These are phyloP conservation scores for Pagetopsis macropterus DNA, from an alignment of 2,797 vertebrate genomes.

Conservation along the genomic window DNA sequence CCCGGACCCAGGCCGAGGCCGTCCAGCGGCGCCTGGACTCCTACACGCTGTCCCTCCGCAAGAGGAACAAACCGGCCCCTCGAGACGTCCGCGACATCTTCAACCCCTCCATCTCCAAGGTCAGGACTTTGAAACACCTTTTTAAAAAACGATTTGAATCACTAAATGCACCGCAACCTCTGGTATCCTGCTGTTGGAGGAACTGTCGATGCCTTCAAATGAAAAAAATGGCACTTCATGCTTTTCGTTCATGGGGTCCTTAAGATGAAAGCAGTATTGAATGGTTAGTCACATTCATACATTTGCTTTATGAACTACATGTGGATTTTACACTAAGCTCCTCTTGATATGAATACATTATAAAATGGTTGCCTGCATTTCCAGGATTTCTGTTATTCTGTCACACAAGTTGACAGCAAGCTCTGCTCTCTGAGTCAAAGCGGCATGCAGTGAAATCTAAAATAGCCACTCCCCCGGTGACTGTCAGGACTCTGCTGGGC, in stretches of 20 bases:
- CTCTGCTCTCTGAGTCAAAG: not conserved
- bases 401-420: not conserved
- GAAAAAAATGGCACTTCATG: too few relatives aligned
- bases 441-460: slow-evolving; percentile 19
- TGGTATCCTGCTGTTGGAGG: not conserved
- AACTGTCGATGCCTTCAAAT: not conserved
- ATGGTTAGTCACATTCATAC: too few relatives aligned
- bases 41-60: slow-evolving; percentile 85
- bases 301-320: too few relatives aligned
- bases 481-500: slow-evolving; percentile 22
- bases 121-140: slow-evolving; percentile 36
- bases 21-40: slow-evolving; percentile 88
- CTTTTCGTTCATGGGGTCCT: too few relatives aligned
- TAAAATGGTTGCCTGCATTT: too few relatives aligned
- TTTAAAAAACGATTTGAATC: not conserved
- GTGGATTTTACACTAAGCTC: too few relatives aligned
- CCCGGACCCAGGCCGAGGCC: slow-evolving; percentile 87
- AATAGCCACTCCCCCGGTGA: slow-evolving; percentile 36
- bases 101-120: slow-evolving; percentile 73
- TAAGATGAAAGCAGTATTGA: too few relatives aligned
- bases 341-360: too few relatives aligned
- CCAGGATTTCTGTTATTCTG: not conserved
- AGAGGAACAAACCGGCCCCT: slow-evolving; percentile 85
- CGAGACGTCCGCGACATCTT: slow-evolving; percentile 91
- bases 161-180: not conserved